A percentile compares a stretch with the other conserved stretches of the same genome.
Evolutionary conservation across 2,888 invertebrate species (phyloP).

Genomic region (Anoplius nigerrimus): DNA sequence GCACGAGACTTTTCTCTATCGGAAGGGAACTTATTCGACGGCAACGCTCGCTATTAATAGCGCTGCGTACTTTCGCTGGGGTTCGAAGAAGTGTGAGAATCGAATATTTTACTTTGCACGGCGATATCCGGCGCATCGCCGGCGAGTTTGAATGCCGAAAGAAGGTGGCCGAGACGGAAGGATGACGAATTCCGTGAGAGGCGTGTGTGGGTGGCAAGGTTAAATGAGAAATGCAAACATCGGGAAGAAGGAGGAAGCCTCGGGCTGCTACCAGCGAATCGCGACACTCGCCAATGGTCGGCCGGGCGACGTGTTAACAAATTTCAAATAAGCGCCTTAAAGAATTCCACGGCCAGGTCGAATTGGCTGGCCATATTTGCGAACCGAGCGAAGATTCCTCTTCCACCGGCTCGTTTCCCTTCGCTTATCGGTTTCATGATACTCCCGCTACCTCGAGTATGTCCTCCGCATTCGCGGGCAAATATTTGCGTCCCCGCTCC

Average conservation of each 20-base stretch:
- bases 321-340: no score
- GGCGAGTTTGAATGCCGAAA: neutral
- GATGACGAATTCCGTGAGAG: constrained; percentile 50
- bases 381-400: neutral
- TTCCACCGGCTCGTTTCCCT: neutral
- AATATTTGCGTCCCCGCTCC: constrained; percentile 49
- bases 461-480: constrained; percentile 40
- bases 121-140: constrained; percentile 47
- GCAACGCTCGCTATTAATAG: constrained; percentile 28
- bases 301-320: no score
- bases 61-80: no score
- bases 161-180: constrained; percentile 29
- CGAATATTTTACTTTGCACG: constrained; percentile 62
- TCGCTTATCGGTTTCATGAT: constrained; percentile 34
- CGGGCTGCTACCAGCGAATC: no score
- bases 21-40: neutral
- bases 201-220: constrained; percentile 65
- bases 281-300: no score
- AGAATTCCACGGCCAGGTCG: neutral
- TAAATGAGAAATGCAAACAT: constrained; percentile 72
- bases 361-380: neutral
- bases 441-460: constrained; percentile 28
- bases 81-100: no score
- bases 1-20: no score
- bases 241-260: constrained; percentile 49